A percentile compares a stretch with the other conserved stretches of the same genome.
These are phyloP conservation scores for Drosophila chauvacae DNA, from an alignment of 1,140 invertebrate species.

Conservation along the genomic window DNA sequence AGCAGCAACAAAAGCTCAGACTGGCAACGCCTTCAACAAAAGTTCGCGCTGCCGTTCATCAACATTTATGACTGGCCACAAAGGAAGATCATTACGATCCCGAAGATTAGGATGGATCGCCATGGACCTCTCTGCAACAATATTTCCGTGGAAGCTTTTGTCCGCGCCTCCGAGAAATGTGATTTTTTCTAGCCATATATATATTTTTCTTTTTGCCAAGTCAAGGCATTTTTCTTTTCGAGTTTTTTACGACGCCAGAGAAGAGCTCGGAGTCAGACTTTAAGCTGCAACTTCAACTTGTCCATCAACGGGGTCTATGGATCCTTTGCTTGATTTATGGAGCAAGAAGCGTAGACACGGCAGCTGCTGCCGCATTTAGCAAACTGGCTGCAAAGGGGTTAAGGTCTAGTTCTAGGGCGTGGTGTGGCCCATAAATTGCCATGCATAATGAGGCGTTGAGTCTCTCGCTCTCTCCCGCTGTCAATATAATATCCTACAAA, in stretches of 20 bases:
- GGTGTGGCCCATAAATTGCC: slow-evolving; percentile 65
- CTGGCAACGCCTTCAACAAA: slow-evolving; percentile 73
- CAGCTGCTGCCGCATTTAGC: slow-evolving; percentile 74
- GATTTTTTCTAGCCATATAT: slow-evolving; percentile 61
- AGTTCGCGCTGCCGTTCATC: slow-evolving; percentile 80
- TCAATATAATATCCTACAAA: slow-evolving; percentile 35
- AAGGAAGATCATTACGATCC: slow-evolving; percentile 45
- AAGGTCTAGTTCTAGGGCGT: slow-evolving; percentile 31
- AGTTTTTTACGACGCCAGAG: slow-evolving; percentile 25
- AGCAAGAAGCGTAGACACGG: slow-evolving; percentile 73
- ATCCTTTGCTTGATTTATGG: slow-evolving; percentile 71
- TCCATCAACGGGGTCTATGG: slow-evolving; percentile 51
- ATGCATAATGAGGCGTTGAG: slow-evolving; percentile 78
- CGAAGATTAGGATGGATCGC: slow-evolving; percentile 32
- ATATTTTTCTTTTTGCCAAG: slow-evolving; percentile 24
- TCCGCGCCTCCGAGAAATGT: slow-evolving; percentile 49
- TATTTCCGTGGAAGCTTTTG: slow-evolving; percentile 59
- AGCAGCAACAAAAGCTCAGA: slow-evolving; percentile 70
- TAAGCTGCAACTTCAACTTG: slow-evolving; percentile 17
- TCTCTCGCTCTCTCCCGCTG: slow-evolving; percentile 26
- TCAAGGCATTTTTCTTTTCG: slow-evolving; percentile 36
- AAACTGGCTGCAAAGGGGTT: slow-evolving; percentile 15
- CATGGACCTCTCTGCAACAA: slow-evolving; percentile 60
- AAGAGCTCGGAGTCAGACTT: slow-evolving; percentile 3
- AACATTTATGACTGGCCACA: slow-evolving; percentile 78